A percentile compares a stretch with the other conserved stretches of the same genome.
Conservation (phyloP, 1,140 invertebrate species). For the Brachionus paranguensis region DNA sequence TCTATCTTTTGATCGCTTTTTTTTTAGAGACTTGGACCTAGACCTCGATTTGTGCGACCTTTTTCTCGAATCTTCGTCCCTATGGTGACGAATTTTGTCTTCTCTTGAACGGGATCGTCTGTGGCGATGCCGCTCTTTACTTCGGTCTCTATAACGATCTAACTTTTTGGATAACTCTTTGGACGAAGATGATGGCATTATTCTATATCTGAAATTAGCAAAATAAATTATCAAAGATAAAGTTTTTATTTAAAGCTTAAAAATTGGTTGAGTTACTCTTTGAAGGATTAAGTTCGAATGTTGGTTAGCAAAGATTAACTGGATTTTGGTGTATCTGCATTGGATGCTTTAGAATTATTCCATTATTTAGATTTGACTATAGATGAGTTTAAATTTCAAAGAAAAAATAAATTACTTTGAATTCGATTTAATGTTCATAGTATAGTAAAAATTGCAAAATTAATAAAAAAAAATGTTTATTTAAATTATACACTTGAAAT, state of each 20-base stretch:
- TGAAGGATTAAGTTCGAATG: background rate
- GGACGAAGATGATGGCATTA: background rate
- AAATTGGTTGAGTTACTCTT: background rate
- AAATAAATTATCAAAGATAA: background rate
- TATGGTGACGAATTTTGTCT: background rate
- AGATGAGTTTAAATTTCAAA: background rate
- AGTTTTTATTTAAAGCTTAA: background rate
- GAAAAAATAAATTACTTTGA: background rate
- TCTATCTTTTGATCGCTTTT: background rate
- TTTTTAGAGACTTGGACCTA: background rate
- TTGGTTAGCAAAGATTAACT: background rate
- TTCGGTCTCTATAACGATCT: background rate
- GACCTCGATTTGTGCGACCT: background rate
- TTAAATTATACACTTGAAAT: background rate
- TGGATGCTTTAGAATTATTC: background rate
- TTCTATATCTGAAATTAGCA: background rate
- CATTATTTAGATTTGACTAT: background rate
- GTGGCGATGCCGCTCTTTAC: background rate
- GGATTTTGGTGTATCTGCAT: background rate
- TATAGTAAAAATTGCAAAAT: background rate
- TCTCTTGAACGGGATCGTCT: constrained; percentile 15
- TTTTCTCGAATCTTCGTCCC: background rate
- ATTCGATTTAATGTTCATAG: background rate
- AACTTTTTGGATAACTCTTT: background rate
- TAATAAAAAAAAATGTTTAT: background rate